Conservation (phyloP, 2,797 vertebrate species). For the Sphenopsis melanotis region DNA sequence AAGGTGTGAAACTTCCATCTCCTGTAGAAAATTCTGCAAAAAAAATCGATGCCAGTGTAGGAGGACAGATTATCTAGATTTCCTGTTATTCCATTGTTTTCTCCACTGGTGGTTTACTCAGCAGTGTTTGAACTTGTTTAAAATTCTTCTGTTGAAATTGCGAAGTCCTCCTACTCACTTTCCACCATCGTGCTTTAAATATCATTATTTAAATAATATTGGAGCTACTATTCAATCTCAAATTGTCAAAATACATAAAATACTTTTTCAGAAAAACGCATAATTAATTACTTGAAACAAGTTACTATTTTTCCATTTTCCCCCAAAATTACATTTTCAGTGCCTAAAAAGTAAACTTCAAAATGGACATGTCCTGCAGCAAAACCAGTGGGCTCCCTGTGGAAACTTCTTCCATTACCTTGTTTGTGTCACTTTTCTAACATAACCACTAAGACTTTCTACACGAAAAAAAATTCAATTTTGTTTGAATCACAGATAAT, state of each 20-base stretch:
- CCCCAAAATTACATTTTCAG: neutral
- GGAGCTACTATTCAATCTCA: neutral
- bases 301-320: neutral
- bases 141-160: neutral
- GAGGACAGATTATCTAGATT: neutral
- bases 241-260: neutral
- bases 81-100: neutral
- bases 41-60: neutral
- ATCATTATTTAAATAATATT: neutral
- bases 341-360: neutral
- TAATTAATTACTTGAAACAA: neutral
- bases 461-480: neutral
- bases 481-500: neutral
- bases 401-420: neutral
- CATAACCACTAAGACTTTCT: neutral
- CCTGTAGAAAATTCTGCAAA: neutral
- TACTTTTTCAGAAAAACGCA: neutral
- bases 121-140: neutral
- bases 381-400: neutral
- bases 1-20: neutral
- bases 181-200: neutral
- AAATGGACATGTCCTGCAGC: neutral
- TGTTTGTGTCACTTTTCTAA: neutral
- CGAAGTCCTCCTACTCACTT: neutral
- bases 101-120: neutral